Conservation (phyloP, 37 sponge, comb jelly and placozoan species). For the Geodia barretti region DNA sequence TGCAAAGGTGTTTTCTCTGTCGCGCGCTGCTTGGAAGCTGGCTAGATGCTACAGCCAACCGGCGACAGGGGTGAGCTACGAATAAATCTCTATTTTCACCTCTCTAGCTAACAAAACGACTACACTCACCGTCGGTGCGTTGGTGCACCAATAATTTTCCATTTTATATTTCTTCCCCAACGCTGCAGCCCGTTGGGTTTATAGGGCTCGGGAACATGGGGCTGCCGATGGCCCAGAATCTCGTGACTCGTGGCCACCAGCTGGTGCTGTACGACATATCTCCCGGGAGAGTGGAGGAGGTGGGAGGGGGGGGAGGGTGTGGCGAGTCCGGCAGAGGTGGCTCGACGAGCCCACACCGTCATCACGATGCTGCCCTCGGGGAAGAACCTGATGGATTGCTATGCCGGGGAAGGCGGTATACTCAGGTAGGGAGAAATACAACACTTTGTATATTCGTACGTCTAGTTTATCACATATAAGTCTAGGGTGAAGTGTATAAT, state of each 20-base stretch:
- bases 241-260: constrained; percentile 69
- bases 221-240: constrained; percentile 89
- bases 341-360: constrained; percentile 56
- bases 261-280: constrained; percentile 83
- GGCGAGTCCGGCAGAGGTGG: constrained; percentile 19
- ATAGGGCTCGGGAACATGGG: constrained; percentile 99
- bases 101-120: no score
- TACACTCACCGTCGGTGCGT: no score
- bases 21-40: no score
- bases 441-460: background rate
- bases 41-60: no score
- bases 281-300: background rate
- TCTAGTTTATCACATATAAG: background rate
- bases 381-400: constrained; percentile 77
- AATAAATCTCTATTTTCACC: no score
- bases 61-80: no score
- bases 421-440: constrained; percentile 46
- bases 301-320: constrained; percentile 39
- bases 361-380: constrained; percentile 85
- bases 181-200: constrained; percentile 85
- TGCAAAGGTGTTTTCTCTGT: no score
- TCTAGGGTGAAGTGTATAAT: background rate
- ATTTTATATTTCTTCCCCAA: no score
- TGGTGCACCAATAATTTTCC: no score
- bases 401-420: constrained; percentile 61